Evolutionary conservation across 2,888 invertebrate species (phyloP), one percentile per base, ranked within the genome.

Genomic region (Omphaloscelis lunosa): DNA sequence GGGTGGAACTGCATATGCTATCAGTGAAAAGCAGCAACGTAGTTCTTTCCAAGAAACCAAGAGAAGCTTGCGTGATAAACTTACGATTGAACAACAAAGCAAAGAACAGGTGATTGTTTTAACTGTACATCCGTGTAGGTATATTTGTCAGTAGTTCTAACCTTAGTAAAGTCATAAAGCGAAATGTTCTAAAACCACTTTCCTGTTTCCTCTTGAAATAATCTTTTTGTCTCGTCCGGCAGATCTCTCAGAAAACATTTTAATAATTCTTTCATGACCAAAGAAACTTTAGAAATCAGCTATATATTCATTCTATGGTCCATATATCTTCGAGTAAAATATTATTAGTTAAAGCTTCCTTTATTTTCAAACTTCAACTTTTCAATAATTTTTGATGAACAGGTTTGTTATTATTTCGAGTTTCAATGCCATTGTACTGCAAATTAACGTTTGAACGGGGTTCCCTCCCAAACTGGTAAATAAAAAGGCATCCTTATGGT

Each of bases 51-150:
- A 98, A 83, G 99, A 99, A 94, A 99, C 99, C 8, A 98, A 99
- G 91, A 98, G 98, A 94, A 99, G 99, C 90, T 97, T 99, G 85
- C 98, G 99, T 92, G 98, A 99, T 88, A 99, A 99, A 95, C 97
- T 99, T 90, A 98, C 99, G 75, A 99, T 99, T 88, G 99, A 99
- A 95, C 99, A 99, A 93, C 99, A 99, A 94, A 98, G 99, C 86
- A 98, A 98, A 78, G 99, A 99, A 94, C 99, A 99, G 98, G 99
- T 98, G 83, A 79, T 53, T 67, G 34, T 58, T 83, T 78, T 15
- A 11, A 62, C 12, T 58, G 27, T 59, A 81, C 29, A 39, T 45
- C 11, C n/a, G n/a, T 53, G 41, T 56, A n/a, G 1, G 62, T 23
- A 68, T 1, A 63, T 51, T 59, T 23, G 27, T 59, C n/a, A 23